These are phyloP conservation scores for Polietes domitor DNA, from an alignment of 2,888 invertebrate genomes.

Conservation along the genomic window DNA sequence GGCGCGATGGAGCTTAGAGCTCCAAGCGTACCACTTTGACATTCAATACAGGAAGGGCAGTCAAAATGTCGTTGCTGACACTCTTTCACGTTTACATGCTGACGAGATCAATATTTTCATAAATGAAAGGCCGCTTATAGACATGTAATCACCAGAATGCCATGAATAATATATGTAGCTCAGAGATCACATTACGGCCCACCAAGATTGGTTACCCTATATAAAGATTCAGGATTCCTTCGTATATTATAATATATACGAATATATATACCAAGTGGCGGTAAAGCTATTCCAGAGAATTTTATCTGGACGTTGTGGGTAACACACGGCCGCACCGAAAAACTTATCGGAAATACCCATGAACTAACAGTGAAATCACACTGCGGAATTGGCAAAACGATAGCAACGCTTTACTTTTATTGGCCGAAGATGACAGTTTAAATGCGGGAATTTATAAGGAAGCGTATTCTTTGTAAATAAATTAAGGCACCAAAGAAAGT, in stretches of 20 bases:
- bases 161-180: too few species aligned
- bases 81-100: neutral
- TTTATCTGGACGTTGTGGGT: too few species aligned
- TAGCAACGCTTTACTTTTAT: conserved; percentile 27
- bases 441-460: neutral
- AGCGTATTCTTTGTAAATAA: conserved; percentile 9
- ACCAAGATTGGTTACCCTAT: too few species aligned
- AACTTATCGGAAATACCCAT: too few species aligned
- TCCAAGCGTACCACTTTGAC: conserved; percentile 5
- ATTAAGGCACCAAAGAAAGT: conserved; percentile 16
- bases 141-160: neutral
- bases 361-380: conserved; percentile 3
- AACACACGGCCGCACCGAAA: too few species aligned
- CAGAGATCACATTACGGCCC: too few species aligned
- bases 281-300: too few species aligned
- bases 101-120: neutral
- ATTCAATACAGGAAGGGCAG: neutral
- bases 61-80: conserved; percentile 9
- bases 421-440: conserved; percentile 8
- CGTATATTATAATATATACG: too few species aligned
- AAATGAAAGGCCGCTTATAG: neutral
- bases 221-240: too few species aligned
- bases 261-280: too few species aligned
- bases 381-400: conserved; percentile 16
- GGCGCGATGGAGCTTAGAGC: neutral